Conservation (phyloP, 2,797 vertebrate genomes). For the Microcaecilia unicolor region DNA sequence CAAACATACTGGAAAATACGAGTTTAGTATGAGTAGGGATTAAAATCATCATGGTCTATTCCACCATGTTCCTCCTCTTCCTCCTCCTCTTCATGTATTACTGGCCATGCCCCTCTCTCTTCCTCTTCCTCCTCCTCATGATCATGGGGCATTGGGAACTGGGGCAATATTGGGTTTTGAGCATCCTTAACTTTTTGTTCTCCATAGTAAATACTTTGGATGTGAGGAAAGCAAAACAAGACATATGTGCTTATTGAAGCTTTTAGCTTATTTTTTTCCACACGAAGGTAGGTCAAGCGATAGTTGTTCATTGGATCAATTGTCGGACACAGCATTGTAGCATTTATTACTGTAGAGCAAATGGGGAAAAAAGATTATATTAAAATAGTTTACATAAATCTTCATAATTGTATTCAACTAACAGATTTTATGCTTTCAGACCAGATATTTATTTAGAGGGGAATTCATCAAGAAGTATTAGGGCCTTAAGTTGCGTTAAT, state of each 20-base stretch:
- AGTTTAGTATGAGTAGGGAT: constrained; percentile 39
- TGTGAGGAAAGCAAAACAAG: constrained; percentile 62
- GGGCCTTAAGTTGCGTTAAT: too few species aligned
- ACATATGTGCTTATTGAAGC: constrained; percentile 49
- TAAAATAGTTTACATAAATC: too few species aligned
- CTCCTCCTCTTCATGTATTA: constrained; percentile 15
- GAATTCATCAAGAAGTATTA: too few species aligned
- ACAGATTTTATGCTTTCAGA: too few species aligned
- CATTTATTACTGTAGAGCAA: constrained; percentile 56
- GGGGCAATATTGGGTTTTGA: constrained; percentile 31
- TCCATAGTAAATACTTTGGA: constrained; percentile 64
- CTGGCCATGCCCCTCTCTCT: neutral
- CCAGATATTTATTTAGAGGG: too few species aligned
- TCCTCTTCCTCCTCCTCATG: constrained; percentile 35
- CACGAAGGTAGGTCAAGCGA: constrained; percentile 63
- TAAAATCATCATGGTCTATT: constrained; percentile 29
- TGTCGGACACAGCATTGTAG: constrained; percentile 62
- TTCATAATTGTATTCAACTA: too few species aligned
- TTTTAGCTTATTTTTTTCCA: constrained; percentile 65
- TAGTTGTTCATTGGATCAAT: constrained; percentile 40
- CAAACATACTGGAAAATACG: too few species aligned
- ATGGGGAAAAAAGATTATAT: constrained; percentile 25
- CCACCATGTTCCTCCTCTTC: constrained; percentile 9
- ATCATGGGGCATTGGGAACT: constrained; percentile 39
- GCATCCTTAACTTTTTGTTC: constrained; percentile 47